Evolutionary conservation across 2,113 vertebrate species (phyloP).

Genomic region (Lanius collurio): DNA sequence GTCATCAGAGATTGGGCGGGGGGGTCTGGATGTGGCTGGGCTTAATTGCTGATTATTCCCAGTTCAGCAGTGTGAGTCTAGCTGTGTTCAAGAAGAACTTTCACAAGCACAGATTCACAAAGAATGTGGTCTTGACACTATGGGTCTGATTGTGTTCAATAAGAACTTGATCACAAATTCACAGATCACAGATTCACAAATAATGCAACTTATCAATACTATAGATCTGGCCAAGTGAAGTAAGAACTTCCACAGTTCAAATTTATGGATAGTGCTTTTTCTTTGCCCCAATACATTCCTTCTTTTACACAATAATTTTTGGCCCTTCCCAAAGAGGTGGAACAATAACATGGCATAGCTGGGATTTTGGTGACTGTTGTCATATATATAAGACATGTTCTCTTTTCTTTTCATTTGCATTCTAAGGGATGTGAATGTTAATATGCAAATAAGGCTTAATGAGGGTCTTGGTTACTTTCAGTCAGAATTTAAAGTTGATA

Average conservation of each 20-base stretch:
- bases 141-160: background rate
- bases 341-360: background rate
- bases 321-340: background rate
- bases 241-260: background rate
- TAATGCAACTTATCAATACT: background rate
- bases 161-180: background rate
- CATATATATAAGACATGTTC: background rate
- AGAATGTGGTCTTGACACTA: background rate
- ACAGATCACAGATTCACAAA: background rate
- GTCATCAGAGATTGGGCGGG: background rate
- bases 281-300: background rate
- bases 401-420: background rate
- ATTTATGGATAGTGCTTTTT: background rate
- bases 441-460: background rate
- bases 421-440: background rate
- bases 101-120: background rate
- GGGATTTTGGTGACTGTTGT: background rate
- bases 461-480: background rate
- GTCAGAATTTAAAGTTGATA: background rate
- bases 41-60: background rate
- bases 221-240: background rate
- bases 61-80: background rate
- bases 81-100: background rate
- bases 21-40: background rate
- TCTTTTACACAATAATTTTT: background rate